Evolutionary conservation across 2,113 vertebrate species (phyloP).

Genomic region (Emydocephalus ijimae): DNA sequence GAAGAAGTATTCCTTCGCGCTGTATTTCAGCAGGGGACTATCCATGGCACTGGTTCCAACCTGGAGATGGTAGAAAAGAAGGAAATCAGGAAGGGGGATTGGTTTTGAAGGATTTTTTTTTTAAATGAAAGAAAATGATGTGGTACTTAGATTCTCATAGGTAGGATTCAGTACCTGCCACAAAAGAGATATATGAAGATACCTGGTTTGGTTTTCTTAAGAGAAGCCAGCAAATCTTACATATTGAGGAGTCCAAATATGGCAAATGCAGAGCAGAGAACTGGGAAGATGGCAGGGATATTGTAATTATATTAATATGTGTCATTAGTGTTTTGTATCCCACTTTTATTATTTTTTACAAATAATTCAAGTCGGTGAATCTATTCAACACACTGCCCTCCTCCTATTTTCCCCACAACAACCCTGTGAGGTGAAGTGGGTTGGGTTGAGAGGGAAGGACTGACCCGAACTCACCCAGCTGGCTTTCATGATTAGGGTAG

Average conservation of each 20-base stretch:
- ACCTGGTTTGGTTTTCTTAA: neutral
- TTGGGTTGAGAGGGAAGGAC: too few relatives aligned
- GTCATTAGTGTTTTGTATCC: neutral
- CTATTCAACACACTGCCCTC: too few relatives aligned
- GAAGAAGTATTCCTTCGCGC: conserved; percentile 93
- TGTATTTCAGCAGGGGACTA: conserved; percentile 90
- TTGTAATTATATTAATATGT: neutral
- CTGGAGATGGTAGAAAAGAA: conserved; percentile 30
- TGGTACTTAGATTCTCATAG: neutral
- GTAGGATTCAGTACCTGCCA: neutral
- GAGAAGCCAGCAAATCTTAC: neutral
- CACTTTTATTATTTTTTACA: too few relatives aligned
- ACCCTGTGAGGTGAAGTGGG: too few relatives aligned
- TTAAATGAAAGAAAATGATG: neutral
- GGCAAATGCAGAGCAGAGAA: neutral
- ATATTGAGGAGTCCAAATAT: neutral
- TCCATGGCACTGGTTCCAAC: conserved; percentile 88
- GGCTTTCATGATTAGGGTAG: too few relatives aligned
- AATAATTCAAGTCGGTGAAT: too few relatives aligned
- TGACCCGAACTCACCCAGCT: too few relatives aligned
- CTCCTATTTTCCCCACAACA: too few relatives aligned
- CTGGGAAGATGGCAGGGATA: neutral
- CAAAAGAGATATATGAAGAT: neutral
- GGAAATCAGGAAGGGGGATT: neutral
- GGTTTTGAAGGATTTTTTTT: neutral